phyloP scores from a whole-genome alignment of 2,888 invertebrate genomes.

The Phaonia tiefii region DNA sequence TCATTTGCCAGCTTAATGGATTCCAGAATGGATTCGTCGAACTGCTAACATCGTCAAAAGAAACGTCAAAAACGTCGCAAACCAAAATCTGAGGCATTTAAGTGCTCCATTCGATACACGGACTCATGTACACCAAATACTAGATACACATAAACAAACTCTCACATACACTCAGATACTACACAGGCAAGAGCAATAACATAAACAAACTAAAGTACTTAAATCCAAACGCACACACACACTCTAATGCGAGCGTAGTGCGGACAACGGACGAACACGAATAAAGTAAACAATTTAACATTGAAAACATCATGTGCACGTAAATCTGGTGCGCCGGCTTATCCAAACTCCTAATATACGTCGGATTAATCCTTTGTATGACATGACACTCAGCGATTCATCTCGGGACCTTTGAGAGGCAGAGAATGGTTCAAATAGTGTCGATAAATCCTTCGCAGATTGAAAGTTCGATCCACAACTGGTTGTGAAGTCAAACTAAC shows the following conservation, averaged over 20 bases:
- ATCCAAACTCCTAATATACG: too few species aligned
- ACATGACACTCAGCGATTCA: too few species aligned
- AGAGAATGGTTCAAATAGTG: too few species aligned
- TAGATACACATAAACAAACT: constrained; percentile 23
- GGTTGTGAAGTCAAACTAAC: too few species aligned
- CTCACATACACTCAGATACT: neutral
- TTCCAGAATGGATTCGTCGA: neutral
- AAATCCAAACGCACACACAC: neutral
- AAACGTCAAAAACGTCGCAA: constrained; percentile 1
- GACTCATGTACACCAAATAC: neutral
- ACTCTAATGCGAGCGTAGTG: neutral
- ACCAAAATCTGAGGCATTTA: constrained; percentile 8
- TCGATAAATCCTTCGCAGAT: too few species aligned
- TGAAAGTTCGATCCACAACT: too few species aligned
- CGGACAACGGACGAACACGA: neutral
- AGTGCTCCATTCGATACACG: neutral
- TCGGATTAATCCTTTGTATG: too few species aligned
- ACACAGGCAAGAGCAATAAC: constrained; percentile 2
- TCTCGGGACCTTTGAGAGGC: too few species aligned
- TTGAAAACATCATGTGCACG: neutral
- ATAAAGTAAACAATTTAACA: constrained; percentile 8
- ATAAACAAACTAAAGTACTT: constrained; percentile 21
- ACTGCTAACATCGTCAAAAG: neutral
- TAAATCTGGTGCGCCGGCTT: too few species aligned
- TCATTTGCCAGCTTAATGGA: constrained; percentile 4